Conservation (phyloP, 2,113 vertebrate species). For the Hydropotes inermis region DNA sequence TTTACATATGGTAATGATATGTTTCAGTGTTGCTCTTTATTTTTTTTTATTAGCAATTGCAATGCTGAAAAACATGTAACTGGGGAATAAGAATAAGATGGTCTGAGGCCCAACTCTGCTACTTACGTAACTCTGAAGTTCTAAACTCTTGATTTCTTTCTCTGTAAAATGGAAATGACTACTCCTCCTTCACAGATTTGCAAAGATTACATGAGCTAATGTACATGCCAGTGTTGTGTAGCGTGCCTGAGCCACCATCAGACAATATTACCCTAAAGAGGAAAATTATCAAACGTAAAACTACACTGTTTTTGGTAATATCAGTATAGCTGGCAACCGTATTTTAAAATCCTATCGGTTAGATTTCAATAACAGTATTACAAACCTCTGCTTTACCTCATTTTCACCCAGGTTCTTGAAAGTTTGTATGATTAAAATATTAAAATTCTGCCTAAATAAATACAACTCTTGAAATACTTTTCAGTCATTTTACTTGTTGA, state of each 20-base stretch:
- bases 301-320: background rate
- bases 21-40: background rate
- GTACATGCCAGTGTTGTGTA: background rate
- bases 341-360: background rate
- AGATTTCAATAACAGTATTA: background rate
- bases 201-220: background rate
- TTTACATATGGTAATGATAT: background rate
- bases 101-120: background rate
- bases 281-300: background rate
- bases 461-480: slow-evolving; percentile 33
- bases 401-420: background rate
- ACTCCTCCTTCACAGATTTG: background rate
- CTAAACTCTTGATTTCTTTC: background rate
- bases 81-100: background rate
- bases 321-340: background rate
- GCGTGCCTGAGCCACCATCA: background rate
- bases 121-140: background rate
- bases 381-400: background rate
- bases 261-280: background rate
- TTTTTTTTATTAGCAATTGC: background rate
- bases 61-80: background rate
- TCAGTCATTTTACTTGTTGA: slow-evolving; percentile 41
- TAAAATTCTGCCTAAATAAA: slow-evolving; percentile 52
- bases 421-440: slow-evolving; percentile 27
- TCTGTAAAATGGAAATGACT: background rate